phyloP scores from a whole-genome alignment of 1,140 invertebrate species.

The Drosophila biarmipes region DNA sequence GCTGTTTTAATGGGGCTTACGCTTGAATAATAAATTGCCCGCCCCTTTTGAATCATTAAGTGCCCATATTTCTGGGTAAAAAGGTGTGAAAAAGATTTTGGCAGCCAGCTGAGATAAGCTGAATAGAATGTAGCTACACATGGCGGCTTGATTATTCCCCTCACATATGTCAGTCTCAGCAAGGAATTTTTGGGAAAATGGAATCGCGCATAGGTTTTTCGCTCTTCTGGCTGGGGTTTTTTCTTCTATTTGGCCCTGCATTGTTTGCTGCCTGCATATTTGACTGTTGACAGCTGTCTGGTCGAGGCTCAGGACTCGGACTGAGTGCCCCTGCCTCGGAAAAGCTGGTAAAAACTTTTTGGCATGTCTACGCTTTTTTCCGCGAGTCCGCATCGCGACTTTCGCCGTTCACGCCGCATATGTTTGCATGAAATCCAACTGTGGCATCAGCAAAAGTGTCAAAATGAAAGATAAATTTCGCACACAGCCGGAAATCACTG shows the following conservation, averaged over 20 bases:
- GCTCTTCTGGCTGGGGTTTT: conserved; percentile 2
- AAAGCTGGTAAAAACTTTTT: conserved; percentile 43
- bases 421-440: conserved; percentile 76
- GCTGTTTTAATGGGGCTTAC: conserved; percentile 67
- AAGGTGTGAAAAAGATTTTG: conserved; percentile 34
- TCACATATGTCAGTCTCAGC: conserved; percentile 41
- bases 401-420: conserved; percentile 61
- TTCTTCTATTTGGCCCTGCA: conserved; percentile 15
- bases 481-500: conserved; percentile 47
- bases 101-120: conserved; percentile 11
- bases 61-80: conserved; percentile 16
- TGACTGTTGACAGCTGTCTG: conserved; percentile 74
- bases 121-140: conserved; percentile 1
- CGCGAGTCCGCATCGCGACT: conserved; percentile 37
- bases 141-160: conserved; percentile 4
- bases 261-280: conserved; percentile 61
- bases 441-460: conserved; percentile 42
- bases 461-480: conserved; percentile 79
- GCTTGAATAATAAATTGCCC: conserved; percentile 65
- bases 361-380: conserved; percentile 36
- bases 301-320: conserved; percentile 31
- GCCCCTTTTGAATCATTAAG: conserved; percentile 39
- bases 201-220: conserved; percentile 14
- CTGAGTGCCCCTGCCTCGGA: neutral
- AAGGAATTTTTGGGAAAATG: conserved; percentile 22